phyloP scores from a whole-genome alignment of 2,888 invertebrate species.

The Zygothrica quintamaculata region DNA sequence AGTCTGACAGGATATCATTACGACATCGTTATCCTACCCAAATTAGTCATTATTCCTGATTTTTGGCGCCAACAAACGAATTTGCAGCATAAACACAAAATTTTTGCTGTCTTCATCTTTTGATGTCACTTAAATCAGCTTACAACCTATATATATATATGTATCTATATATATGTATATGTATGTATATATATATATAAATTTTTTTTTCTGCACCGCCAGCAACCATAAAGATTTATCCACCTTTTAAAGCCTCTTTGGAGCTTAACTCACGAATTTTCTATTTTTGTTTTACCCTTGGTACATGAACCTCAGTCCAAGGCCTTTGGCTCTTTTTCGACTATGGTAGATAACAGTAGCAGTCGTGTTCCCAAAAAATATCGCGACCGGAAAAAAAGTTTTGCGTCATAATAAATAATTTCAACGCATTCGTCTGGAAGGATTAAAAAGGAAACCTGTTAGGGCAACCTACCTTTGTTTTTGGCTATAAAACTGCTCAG shows the following conservation, averaged over 20 bases:
- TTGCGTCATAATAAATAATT: slow-evolving; percentile 79
- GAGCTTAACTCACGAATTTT: slow-evolving; percentile 42
- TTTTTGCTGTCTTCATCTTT: slow-evolving; percentile 21
- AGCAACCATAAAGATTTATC: slow-evolving; percentile 27
- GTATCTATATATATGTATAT: too few relatives aligned
- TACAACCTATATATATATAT: too few relatives aligned
- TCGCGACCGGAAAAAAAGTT: slow-evolving; percentile 69
- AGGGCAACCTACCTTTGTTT: slow-evolving; percentile 23
- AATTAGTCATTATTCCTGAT: slow-evolving; percentile 54
- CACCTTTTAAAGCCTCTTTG: slow-evolving; percentile 57
- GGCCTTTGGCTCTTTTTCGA: slow-evolving; percentile 55
- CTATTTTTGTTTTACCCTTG: slow-evolving; percentile 45
- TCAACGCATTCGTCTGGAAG: slow-evolving; percentile 80
- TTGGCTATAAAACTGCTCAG: slow-evolving; percentile 12
- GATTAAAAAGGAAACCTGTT: slow-evolving; percentile 64
- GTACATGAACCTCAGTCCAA: slow-evolving; percentile 30
- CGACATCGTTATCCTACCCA: slow-evolving; percentile 52
- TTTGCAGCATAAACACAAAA: slow-evolving; percentile 32
- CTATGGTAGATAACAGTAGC: slow-evolving; percentile 58
- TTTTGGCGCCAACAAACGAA: slow-evolving; percentile 30
- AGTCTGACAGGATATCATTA: slow-evolving; percentile 57
- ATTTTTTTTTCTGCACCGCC: slow-evolving; percentile 40
- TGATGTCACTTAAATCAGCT: slow-evolving; percentile 56
- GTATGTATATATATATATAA: too few relatives aligned
- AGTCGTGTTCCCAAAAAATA: slow-evolving; percentile 49